A percentile compares a stretch with the other conserved stretches of the same genome.
Conservation (phyloP, 2,113 vertebrate species). For the Pluvialis apricaria region DNA sequence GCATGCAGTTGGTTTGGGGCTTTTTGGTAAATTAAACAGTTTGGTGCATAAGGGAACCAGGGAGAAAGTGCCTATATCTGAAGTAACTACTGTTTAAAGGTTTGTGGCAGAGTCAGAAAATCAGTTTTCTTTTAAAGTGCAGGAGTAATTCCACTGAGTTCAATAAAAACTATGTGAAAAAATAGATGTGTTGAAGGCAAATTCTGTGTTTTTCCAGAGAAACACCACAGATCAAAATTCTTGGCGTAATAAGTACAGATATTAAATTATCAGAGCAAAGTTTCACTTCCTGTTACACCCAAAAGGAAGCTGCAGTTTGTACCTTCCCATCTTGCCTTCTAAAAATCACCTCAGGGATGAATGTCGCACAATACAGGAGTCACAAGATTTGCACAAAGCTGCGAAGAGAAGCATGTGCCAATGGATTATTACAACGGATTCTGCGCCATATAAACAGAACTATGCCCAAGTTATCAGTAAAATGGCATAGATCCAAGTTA, state of each 20-base stretch:
- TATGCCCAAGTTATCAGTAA: background rate
- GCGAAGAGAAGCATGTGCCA: accelerated
- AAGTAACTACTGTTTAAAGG: background rate
- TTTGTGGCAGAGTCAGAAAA: background rate
- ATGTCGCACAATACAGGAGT: background rate
- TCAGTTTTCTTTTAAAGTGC: background rate
- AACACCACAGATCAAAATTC: background rate
- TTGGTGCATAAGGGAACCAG: background rate
- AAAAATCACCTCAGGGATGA: background rate
- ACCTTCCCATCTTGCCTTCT: background rate
- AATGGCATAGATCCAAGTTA: background rate
- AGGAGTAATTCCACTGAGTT: background rate
- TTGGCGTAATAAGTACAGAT: background rate
- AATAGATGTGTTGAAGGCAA: background rate
- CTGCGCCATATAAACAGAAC: background rate
- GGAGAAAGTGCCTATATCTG: background rate
- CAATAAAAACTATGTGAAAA: background rate
- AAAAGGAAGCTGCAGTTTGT: background rate
- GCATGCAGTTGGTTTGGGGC: accelerated
- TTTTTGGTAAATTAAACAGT: background rate
- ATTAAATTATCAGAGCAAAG: background rate
- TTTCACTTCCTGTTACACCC: background rate
- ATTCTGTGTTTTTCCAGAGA: background rate
- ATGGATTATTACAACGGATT: background rate
- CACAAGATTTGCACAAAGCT: too few relatives aligned